A percentile compares a stretch with the other conserved stretches of the same genome.
Conservation (phyloP, 2,888 invertebrate species). For the Drosophila longiperda region DNA sequence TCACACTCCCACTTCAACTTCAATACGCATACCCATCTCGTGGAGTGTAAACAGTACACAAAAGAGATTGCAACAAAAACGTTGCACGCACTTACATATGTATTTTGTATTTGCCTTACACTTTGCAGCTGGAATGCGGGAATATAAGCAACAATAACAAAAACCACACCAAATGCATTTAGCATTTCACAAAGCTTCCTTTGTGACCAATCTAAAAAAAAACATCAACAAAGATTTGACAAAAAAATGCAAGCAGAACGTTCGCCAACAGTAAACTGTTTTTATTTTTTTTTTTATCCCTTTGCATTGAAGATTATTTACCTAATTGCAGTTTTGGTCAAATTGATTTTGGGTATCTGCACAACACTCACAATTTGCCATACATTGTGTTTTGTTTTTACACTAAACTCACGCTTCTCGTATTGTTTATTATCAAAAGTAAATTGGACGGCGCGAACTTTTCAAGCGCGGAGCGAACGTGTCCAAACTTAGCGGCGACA, state of each 20-base stretch:
- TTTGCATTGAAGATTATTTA: slow-evolving; percentile 4
- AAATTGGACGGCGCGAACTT: slow-evolving; percentile 40
- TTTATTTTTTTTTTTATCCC: neutral
- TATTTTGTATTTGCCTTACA: slow-evolving; percentile 20
- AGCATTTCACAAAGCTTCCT: slow-evolving; percentile 46
- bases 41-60: slow-evolving; percentile 31
- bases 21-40: neutral
- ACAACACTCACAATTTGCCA: slow-evolving; percentile 53
- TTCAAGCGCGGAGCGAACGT: slow-evolving; percentile 39
- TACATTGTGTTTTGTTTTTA: slow-evolving; percentile 23
- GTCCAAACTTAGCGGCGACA: slow-evolving; percentile 68
- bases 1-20: slow-evolving; percentile 14
- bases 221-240: slow-evolving; percentile 15
- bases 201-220: slow-evolving; percentile 42
- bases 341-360: slow-evolving; percentile 38
- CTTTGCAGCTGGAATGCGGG: slow-evolving; percentile 41
- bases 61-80: slow-evolving; percentile 44
- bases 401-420: slow-evolving; percentile 26
- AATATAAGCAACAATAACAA: slow-evolving; percentile 25
- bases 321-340: slow-evolving; percentile 19
- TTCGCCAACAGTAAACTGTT: slow-evolving; percentile 38
- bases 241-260: slow-evolving; percentile 33
- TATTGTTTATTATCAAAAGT: slow-evolving; percentile 46
- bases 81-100: slow-evolving; percentile 14
- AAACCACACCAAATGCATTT: slow-evolving; percentile 17